Evolutionary conservation across 1,140 invertebrate species (phyloP).

Genomic region (Ceratoteleas bidentatus): DNA sequence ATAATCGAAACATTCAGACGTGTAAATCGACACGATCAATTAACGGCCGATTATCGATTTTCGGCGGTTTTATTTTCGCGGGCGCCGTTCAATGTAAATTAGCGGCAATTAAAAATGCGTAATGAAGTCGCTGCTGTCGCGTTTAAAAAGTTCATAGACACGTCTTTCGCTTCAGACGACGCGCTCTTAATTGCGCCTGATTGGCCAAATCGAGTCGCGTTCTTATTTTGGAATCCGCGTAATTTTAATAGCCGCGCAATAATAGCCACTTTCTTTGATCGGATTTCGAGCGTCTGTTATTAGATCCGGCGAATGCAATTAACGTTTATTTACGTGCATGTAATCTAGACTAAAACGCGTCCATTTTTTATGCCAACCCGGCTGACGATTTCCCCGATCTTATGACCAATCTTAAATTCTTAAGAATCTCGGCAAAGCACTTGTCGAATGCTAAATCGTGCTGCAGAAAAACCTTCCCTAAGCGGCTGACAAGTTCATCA

Average conservation of each 20-base stretch:
- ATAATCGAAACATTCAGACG: slow-evolving; percentile 6
- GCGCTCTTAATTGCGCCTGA: slow-evolving; percentile 39
- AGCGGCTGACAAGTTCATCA: too few relatives aligned
- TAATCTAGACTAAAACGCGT: neutral
- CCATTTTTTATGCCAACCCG: too few relatives aligned
- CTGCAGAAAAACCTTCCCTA: too few relatives aligned
- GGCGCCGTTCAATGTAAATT: slow-evolving; percentile 31
- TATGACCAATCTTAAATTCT: too few relatives aligned
- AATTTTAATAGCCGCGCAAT: slow-evolving; percentile 44
- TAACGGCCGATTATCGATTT: slow-evolving; percentile 22
- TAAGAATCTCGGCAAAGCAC: too few relatives aligned
- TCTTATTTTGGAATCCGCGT: slow-evolving; percentile 35
- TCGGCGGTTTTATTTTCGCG: slow-evolving; percentile 35
- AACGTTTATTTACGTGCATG: too few relatives aligned
- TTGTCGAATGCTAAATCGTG: too few relatives aligned
- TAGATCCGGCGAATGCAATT: too few relatives aligned
- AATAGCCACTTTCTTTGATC: slow-evolving; percentile 49
- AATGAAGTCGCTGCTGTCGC: slow-evolving; percentile 29
- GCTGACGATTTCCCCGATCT: too few relatives aligned
- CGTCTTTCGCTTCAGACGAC: slow-evolving; percentile 44
- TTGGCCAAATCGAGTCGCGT: slow-evolving; percentile 34
- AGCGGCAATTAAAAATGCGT: slow-evolving; percentile 30
- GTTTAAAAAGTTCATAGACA: slow-evolving; percentile 50
- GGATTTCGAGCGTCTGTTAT: slow-evolving; percentile 31
- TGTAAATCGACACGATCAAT: slow-evolving; percentile 26